phyloP scores from a whole-genome alignment of 2,113 vertebrate genomes.

The Zapus hudsonius region DNA sequence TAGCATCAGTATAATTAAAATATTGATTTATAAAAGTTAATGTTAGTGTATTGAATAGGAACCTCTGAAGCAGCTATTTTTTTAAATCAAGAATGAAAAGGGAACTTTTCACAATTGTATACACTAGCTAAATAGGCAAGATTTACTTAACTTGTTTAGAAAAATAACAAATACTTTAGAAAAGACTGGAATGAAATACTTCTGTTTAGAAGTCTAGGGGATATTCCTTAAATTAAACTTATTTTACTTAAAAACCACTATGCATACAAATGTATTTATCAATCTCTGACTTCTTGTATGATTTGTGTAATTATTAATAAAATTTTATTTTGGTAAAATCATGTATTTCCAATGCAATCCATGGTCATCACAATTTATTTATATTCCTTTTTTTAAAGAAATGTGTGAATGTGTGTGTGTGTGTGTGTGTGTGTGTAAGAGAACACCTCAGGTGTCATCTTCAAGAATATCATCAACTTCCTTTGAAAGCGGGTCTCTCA shows the following conservation, averaged over 20 bases:
- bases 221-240: slow-evolving; percentile 41
- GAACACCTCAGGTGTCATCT: too few species aligned
- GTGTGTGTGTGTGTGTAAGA: too few species aligned
- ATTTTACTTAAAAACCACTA: slow-evolving; percentile 3
- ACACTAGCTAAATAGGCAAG: not conserved
- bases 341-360: not conserved
- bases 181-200: slow-evolving; percentile 11
- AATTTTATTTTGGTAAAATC: slow-evolving; percentile 81
- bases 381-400: too few species aligned
- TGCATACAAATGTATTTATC: not conserved
- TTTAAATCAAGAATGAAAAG: slow-evolving; percentile 48
- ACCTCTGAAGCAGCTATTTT: slow-evolving; percentile 29
- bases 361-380: not conserved
- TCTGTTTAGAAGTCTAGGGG: not conserved
- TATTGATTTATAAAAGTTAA: slow-evolving; percentile 42
- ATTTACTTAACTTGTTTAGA: not conserved
- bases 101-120: not conserved
- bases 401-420: too few species aligned
- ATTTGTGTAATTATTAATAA: slow-evolving; percentile 78
- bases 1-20: not conserved
- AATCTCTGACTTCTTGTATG: slow-evolving; percentile 23
- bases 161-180: not conserved
- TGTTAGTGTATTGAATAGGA: not conserved
- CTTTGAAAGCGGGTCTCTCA: too few species aligned
- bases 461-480: too few species aligned